Conservation (phyloP, 1,140 invertebrate genomes). For the Tetramorium simillimum region DNA sequence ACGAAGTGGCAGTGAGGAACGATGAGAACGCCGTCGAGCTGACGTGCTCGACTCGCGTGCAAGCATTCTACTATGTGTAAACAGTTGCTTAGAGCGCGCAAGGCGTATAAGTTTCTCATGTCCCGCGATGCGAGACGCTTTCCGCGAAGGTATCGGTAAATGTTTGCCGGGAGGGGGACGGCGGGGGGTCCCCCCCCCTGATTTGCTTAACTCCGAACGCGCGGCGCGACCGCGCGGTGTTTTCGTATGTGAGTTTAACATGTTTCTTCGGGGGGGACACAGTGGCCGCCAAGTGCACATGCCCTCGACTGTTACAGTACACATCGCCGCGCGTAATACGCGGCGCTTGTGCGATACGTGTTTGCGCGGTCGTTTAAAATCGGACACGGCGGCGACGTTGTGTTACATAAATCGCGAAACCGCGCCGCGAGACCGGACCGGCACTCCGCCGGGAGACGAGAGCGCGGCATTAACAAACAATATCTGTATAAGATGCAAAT, state of each 20-base stretch:
- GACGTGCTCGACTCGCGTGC: constrained; percentile 69
- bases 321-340: background rate
- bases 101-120: constrained; percentile 68
- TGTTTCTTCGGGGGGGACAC: constrained; percentile 42
- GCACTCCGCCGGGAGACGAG: too few relatives aligned
- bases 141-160: constrained; percentile 78
- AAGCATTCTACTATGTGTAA: constrained; percentile 74
- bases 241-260: constrained; percentile 39
- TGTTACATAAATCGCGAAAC: constrained; percentile 38
- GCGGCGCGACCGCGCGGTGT: constrained; percentile 15
- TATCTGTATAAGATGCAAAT: background rate
- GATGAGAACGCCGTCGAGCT: constrained; percentile 68
- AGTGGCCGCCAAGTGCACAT: constrained; percentile 33
- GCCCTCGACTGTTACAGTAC: constrained; percentile 2
- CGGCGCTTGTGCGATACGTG: background rate
- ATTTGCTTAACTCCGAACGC: constrained; percentile 71
- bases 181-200: constrained; percentile 45
- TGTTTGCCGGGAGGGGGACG: constrained; percentile 67
- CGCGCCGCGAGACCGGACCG: background rate
- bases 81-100: constrained; percentile 72
- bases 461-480: background rate
- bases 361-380: constrained; percentile 34
- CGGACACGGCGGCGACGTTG: background rate
- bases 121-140: constrained; percentile 76
- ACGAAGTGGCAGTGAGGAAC: constrained; percentile 72